These are phyloP conservation scores for Myioborus miniatus DNA, from an alignment of 2,797 vertebrate genomes.

Conservation along the genomic window DNA sequence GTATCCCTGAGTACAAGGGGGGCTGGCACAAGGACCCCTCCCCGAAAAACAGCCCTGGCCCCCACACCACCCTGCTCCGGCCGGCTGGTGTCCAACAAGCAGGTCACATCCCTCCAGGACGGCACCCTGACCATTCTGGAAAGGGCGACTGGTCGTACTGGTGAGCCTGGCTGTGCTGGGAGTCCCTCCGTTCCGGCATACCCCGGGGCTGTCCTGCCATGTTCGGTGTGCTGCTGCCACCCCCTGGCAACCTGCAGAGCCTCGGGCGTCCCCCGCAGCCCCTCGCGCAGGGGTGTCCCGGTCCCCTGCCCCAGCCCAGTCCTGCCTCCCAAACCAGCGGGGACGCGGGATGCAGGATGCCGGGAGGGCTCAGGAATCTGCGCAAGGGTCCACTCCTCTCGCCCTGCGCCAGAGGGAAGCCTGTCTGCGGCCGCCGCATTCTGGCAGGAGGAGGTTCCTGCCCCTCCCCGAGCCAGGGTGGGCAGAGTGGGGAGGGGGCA, in stretches of 20 bases:
- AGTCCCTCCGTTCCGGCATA: background rate
- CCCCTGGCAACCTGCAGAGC: background rate
- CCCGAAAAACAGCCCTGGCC: fast-evolving
- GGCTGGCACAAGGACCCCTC: background rate
- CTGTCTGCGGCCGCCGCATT: no score
- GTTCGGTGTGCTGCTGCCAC: constrained; percentile 34
- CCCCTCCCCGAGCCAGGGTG: background rate
- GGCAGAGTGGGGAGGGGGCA: background rate
- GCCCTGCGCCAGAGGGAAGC: background rate
- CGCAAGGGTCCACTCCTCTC: background rate
- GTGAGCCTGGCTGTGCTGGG: background rate
- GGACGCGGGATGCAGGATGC: background rate
- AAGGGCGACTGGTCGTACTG: background rate
- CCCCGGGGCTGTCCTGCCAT: background rate
- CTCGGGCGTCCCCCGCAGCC: background rate
- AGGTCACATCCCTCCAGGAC: background rate
- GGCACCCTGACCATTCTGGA: background rate
- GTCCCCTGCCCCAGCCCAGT: background rate
- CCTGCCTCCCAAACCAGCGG: background rate
- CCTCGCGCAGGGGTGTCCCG: background rate
- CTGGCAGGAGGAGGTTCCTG: background rate
- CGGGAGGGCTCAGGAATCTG: fast-evolving
- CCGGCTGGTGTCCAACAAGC: fast-evolving
- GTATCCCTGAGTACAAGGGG: fast-evolving
- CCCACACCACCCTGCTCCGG: fast-evolving